phyloP scores from a whole-genome alignment of 2,797 vertebrate species.

The Martes flavigula region DNA sequence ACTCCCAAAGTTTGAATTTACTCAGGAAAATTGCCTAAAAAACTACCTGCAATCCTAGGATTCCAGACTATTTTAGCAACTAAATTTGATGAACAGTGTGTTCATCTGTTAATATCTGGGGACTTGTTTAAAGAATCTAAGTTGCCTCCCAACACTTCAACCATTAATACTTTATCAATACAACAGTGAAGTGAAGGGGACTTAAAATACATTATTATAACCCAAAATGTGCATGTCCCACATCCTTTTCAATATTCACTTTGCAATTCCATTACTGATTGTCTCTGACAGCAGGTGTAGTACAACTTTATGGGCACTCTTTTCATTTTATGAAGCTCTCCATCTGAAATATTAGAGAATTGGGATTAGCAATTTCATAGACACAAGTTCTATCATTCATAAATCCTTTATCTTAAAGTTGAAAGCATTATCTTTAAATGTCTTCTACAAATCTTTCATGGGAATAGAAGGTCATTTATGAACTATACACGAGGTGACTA shows the following conservation, averaged over 20 bases:
- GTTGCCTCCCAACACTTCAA: not conserved
- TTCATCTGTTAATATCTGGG: not conserved
- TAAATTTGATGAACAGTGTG: not conserved
- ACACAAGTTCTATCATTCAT: conserved; percentile 65
- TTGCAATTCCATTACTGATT: conserved; percentile 42
- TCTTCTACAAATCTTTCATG: conserved; percentile 67
- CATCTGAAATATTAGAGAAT: conserved; percentile 70
- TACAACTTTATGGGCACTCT: conserved; percentile 62
- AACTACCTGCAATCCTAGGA: not conserved
- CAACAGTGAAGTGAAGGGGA: not conserved
- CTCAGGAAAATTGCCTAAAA: not conserved
- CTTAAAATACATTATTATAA: not conserved
- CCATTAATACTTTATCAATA: conserved; percentile 7
- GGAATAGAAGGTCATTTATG: conserved; percentile 57
- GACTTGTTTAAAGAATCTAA: conserved; percentile 4
- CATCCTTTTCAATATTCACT: conserved; percentile 41
- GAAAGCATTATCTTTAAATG: conserved; percentile 71
- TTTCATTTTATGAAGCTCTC: conserved; percentile 65
- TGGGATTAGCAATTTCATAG: conserved; percentile 68
- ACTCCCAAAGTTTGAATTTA: not conserved
- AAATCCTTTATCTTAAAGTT: conserved; percentile 73
- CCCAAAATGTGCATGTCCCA: not conserved
- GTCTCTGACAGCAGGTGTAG: conserved; percentile 45
- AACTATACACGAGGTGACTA: conserved; percentile 41
- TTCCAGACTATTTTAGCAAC: not conserved